A percentile compares a stretch with the other conserved stretches of the same genome.
Conservation (phyloP, 2,797 vertebrate species). For the Peromyscus eremicus region DNA sequence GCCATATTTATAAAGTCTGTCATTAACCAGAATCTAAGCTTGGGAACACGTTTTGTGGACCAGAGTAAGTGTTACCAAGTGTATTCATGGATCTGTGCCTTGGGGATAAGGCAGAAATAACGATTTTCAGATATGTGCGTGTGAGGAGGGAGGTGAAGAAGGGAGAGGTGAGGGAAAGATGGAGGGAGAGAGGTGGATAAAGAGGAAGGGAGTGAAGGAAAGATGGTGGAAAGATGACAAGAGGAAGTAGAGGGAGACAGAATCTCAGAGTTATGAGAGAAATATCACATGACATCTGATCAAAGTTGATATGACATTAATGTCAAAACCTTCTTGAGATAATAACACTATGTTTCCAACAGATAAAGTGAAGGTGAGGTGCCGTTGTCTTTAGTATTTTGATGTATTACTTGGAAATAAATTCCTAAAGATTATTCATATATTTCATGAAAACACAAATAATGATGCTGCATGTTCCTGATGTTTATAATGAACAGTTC, state of each 20-base stretch:
- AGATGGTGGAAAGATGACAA: background rate
- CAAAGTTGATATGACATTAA: background rate
- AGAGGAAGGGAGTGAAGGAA: too few relatives aligned
- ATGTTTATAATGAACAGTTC: background rate
- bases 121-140: background rate
- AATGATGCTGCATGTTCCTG: background rate
- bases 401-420: background rate
- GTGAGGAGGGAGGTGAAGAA: background rate
- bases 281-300: background rate
- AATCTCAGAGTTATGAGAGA: background rate
- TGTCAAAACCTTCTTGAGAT: background rate
- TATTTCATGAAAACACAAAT: background rate
- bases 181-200: too few relatives aligned
- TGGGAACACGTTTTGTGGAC: background rate
- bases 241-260: background rate
- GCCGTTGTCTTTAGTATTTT: background rate
- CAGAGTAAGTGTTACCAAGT: background rate
- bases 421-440: background rate
- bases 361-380: background rate
- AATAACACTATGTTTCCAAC: background rate
- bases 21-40: conserved; percentile 19
- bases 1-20: conserved; percentile 56
- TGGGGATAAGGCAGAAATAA: background rate
- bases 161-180: background rate
- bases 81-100: background rate